Conservation (phyloP, 2,113 vertebrate species). For the Myrmecophaga tridactyla region DNA sequence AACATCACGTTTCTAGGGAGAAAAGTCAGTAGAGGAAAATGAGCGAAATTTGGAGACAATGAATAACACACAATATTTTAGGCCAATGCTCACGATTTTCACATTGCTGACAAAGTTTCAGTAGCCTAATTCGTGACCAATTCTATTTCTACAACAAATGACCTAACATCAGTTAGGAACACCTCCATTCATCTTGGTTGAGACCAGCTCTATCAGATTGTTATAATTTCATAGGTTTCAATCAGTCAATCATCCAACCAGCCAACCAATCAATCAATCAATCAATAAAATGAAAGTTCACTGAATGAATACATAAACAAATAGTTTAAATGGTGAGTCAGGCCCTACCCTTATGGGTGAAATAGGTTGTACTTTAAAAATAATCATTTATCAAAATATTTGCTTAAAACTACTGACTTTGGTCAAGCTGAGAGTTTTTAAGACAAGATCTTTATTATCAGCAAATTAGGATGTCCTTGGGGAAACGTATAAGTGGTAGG, state of each 20-base stretch:
- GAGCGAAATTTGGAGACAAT: background rate
- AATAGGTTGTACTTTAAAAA: background rate
- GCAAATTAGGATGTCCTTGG: background rate
- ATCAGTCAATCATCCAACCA: background rate
- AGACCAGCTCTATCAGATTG: background rate
- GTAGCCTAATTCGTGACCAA: background rate
- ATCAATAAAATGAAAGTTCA: background rate
- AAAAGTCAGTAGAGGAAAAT: background rate
- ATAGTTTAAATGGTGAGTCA: background rate
- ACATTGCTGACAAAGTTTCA: background rate
- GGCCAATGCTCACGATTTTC: background rate
- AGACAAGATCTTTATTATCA: background rate
- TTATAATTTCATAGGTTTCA: background rate
- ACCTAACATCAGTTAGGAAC: background rate
- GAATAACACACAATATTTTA: background rate
- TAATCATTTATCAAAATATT: background rate
- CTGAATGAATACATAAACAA: background rate
- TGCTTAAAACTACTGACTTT: background rate
- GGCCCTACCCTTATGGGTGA: background rate
- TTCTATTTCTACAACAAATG: background rate
- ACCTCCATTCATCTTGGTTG: background rate
- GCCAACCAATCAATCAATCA: background rate
- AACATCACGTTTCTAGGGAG: background rate
- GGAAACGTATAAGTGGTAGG: background rate
- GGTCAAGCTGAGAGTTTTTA: background rate